Conservation (phyloP, 2,113 vertebrate species). For the Lucifuga dentata region DNA sequence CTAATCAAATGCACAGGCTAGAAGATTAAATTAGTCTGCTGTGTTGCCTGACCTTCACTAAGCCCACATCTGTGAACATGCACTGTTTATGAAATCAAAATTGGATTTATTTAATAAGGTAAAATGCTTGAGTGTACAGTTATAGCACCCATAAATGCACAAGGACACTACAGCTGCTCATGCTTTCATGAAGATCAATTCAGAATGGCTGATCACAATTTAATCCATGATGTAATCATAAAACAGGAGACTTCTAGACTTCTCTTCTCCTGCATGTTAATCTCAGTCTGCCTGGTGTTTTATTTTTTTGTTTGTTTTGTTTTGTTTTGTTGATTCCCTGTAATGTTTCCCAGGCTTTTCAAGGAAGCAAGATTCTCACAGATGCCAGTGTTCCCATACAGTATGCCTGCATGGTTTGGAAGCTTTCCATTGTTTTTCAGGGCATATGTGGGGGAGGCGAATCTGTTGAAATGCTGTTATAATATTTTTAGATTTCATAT, state of each 20-base stretch:
- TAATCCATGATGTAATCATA: slow-evolving; percentile 63
- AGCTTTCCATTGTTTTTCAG: slow-evolving; percentile 26
- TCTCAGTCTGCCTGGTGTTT: slow-evolving; percentile 27
- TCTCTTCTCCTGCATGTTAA: slow-evolving; percentile 46
- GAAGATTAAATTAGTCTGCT: slow-evolving; percentile 44
- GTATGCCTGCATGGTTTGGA: slow-evolving; percentile 12
- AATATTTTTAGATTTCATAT: not conserved
- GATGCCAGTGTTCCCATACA: slow-evolving; percentile 21
- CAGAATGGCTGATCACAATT: slow-evolving; percentile 49
- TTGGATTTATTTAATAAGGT: slow-evolving; percentile 66
- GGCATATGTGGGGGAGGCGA: not conserved
- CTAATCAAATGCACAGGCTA: slow-evolving; percentile 14
- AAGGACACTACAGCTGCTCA: slow-evolving; percentile 34
- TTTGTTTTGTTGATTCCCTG: no score
- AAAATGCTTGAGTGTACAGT: slow-evolving; percentile 49
- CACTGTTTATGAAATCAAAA: slow-evolving; percentile 34
- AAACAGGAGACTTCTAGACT: slow-evolving; percentile 53
- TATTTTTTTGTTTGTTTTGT: no score
- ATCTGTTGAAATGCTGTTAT: slow-evolving; percentile 9
- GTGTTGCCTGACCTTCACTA: slow-evolving; percentile 49
- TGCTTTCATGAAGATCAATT: slow-evolving; percentile 59
- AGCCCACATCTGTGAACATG: slow-evolving; percentile 27
- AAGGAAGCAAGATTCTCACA: slow-evolving; percentile 62
- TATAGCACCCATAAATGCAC: slow-evolving; percentile 19
- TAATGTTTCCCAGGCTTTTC: slow-evolving; percentile 61